These are phyloP conservation scores for Tetramorium bicarinatum DNA, from an alignment of 2,888 invertebrate species.

Conservation along the genomic window DNA sequence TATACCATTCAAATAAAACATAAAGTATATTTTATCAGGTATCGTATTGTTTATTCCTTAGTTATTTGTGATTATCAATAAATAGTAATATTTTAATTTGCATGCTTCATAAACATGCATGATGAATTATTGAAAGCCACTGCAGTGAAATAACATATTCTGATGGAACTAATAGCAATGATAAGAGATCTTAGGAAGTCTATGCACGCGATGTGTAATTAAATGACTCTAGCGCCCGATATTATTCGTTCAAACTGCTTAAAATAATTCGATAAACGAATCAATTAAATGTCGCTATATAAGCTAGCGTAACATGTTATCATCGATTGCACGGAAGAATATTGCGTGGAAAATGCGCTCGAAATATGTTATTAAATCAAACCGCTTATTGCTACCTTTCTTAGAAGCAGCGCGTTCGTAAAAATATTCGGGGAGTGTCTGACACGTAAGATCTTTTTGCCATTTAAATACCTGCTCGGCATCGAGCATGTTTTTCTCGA, in stretches of 20 bases:
- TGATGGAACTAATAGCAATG: background rate
- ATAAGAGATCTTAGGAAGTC: constrained; percentile 1
- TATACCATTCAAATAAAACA: background rate
- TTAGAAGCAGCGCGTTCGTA: constrained; percentile 12
- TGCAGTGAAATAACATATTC: constrained; percentile 16
- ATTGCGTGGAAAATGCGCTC: constrained; percentile 8
- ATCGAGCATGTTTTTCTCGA: background rate
- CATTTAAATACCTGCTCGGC: constrained; percentile 21
- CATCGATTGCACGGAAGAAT: constrained; percentile 33
- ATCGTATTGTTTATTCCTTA: background rate
- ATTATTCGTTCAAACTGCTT: constrained; percentile 40
- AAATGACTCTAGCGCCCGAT: constrained; percentile 37
- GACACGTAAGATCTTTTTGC: constrained; percentile 14
- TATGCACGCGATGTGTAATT: constrained; percentile 20
- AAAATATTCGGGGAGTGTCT: constrained; percentile 44
- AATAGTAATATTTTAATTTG: background rate
- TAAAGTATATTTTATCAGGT: background rate
- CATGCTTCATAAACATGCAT: background rate
- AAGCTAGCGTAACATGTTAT: constrained; percentile 38
- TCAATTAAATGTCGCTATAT: constrained; percentile 44
- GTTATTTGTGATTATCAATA: background rate
- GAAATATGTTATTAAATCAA: constrained; percentile 49
- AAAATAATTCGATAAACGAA: constrained; percentile 51
- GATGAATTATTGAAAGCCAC: constrained; percentile 15
- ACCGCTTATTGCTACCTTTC: constrained; percentile 41